A percentile compares a stretch with the other conserved stretches of the same genome.
phyloP scores from a whole-genome alignment of 2,113 vertebrate species.

The Anseranas semipalmata region DNA sequence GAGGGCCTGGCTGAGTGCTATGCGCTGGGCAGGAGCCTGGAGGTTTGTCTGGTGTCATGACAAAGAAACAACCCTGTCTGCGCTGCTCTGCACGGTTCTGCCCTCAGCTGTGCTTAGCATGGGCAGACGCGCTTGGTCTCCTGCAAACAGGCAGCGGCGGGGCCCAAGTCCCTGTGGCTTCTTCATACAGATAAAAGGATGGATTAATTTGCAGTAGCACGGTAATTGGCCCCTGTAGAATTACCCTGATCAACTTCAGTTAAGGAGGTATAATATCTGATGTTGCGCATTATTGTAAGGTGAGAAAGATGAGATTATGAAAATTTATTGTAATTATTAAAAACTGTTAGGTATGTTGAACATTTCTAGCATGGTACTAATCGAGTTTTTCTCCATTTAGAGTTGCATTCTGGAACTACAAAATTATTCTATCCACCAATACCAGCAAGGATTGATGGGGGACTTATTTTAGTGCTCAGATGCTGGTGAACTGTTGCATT shows the following conservation, averaged over 20 bases:
- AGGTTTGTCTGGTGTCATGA: background rate
- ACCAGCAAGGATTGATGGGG: background rate
- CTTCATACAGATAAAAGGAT: background rate
- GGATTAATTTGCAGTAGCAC: background rate
- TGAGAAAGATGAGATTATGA: background rate
- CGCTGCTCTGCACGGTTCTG: background rate
- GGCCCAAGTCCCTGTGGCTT: background rate
- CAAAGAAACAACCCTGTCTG: background rate
- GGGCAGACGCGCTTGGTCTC: accelerated
- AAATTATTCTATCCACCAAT: background rate
- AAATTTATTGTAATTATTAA: background rate
- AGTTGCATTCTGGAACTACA: background rate
- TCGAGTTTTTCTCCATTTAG: background rate
- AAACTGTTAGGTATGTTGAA: background rate
- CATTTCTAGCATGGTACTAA: background rate
- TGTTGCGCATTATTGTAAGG: background rate
- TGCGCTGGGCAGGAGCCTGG: background rate
- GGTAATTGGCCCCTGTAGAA: background rate
- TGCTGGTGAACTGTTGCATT: background rate
- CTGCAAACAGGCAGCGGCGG: background rate
- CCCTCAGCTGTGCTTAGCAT: background rate
- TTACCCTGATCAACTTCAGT: background rate
- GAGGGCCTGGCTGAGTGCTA: background rate
- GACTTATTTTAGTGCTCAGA: background rate
- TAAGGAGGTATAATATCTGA: background rate